These are phyloP conservation scores for Elegia similella DNA, from an alignment of 2,888 invertebrate genomes.

Conservation along the genomic window DNA sequence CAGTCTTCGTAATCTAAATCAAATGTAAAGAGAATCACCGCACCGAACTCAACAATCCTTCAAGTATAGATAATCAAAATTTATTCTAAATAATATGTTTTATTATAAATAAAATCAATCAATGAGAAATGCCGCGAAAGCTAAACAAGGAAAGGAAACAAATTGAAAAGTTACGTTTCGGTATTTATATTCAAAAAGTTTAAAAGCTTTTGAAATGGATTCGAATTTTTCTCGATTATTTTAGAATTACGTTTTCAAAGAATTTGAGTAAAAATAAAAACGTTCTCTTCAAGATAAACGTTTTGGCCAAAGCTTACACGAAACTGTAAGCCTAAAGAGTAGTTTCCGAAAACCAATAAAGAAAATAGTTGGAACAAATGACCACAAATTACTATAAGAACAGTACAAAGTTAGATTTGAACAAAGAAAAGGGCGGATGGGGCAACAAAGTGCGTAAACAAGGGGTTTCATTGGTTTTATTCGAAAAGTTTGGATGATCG, in stretches of 20 bases:
- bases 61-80: no score
- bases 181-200: conserved; percentile 24
- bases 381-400: conserved; percentile 50
- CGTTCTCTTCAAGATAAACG: background rate
- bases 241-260: no score
- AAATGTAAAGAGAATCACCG: no score
- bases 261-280: no score
- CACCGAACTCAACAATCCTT: no score
- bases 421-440: conserved; percentile 55
- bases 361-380: conserved; percentile 43
- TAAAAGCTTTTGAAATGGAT: conserved; percentile 19
- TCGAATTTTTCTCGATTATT: background rate
- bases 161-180: conserved; percentile 28
- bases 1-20: no score
- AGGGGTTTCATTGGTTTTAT: conserved; percentile 67
- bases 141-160: conserved; percentile 20
- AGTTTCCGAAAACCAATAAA: conserved; percentile 36
- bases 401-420: conserved; percentile 54
- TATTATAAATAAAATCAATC: no score
- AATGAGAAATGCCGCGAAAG: no score
- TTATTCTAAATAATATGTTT: no score
- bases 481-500: conserved; percentile 66
- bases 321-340: conserved; percentile 15
- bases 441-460: conserved; percentile 65
- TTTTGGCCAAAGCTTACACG: background rate